A percentile compares a stretch with the other conserved stretches of the same genome.
Evolutionary conservation across 2,888 invertebrate species (phyloP).

Genomic region (Lypha dubia): DNA sequence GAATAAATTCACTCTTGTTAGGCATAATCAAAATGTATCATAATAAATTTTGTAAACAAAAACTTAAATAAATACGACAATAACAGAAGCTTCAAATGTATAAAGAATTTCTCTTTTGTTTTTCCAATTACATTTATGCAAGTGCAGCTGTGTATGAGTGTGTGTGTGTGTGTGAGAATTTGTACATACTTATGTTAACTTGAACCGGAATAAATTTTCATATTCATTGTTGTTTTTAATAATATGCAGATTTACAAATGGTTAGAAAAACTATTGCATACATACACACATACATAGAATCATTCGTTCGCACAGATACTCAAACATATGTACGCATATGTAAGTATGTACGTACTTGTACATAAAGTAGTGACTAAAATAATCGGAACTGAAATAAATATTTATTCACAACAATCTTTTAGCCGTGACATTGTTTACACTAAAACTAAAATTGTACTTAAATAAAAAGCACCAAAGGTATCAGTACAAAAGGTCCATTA

Average conservation of each 20-base stretch:
- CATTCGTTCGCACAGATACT: not conserved
- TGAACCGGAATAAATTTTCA: conserved; percentile 61
- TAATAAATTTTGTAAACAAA: conserved; percentile 67
- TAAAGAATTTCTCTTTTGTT: conserved; percentile 44
- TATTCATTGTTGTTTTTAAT: conserved; percentile 46
- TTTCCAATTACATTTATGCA: conserved; percentile 38
- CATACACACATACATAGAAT: no score
- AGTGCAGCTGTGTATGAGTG: not conserved
- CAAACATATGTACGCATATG: not conserved
- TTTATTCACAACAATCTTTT: no score
- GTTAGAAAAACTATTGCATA: conserved; percentile 32
- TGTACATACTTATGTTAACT: conserved; percentile 19
- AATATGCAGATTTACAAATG: conserved; percentile 31
- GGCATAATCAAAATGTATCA: conserved; percentile 70
- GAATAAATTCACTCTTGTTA: conserved; percentile 44
- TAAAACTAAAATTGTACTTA: no score
- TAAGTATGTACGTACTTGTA: not conserved
- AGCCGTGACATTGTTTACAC: no score
- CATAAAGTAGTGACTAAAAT: not conserved
- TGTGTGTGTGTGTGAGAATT: conserved; percentile 13
- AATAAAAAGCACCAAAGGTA: no score
- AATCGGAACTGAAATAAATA: not conserved
- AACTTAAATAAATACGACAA: conserved; percentile 39
- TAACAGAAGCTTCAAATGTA: conserved; percentile 5
- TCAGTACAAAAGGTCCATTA: no score